phyloP scores from a whole-genome alignment of 2,113 vertebrate genomes.

The Caranx melampygus region DNA sequence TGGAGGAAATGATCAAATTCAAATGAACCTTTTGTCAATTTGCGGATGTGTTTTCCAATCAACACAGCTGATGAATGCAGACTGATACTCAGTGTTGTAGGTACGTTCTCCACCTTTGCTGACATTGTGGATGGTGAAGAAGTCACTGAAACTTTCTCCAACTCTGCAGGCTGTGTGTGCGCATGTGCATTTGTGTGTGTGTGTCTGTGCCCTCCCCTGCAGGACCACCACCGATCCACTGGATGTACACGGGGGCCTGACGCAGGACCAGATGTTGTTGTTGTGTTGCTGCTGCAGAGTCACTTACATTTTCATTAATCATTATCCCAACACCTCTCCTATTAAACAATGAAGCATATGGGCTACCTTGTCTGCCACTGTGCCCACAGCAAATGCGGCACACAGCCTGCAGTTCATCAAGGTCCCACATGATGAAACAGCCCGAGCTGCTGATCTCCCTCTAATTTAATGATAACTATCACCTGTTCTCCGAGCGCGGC shows the following conservation, averaged over 20 bases:
- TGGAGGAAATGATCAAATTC: too few species aligned
- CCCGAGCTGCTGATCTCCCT: conserved; percentile 51
- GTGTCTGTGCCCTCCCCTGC: not conserved
- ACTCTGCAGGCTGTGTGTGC: not conserved
- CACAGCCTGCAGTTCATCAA: conserved; percentile 42
- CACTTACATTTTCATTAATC: conserved; percentile 53
- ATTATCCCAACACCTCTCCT: conserved; percentile 30
- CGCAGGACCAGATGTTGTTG: conserved; percentile 62
- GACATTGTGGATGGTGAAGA: not conserved
- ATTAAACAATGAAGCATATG: conserved; percentile 49
- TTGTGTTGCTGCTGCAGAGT: conserved; percentile 44
- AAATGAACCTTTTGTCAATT: too few species aligned
- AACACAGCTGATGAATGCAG: too few species aligned
- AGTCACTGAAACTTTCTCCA: not conserved
- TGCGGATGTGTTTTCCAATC: too few species aligned
- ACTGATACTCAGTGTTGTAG: too few species aligned
- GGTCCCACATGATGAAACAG: conserved; percentile 57
- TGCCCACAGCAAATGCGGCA: not conserved
- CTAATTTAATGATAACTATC: conserved; percentile 81
- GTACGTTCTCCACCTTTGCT: too few species aligned
- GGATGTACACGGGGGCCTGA: conserved; percentile 11
- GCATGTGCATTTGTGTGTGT: too few species aligned
- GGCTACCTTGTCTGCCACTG: conserved; percentile 37
- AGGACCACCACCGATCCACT: conserved; percentile 12
- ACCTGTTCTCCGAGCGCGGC: conserved; percentile 62